These are phyloP conservation scores for Physella acuta DNA, from an alignment of 1,140 invertebrate genomes.

Conservation along the genomic window DNA sequence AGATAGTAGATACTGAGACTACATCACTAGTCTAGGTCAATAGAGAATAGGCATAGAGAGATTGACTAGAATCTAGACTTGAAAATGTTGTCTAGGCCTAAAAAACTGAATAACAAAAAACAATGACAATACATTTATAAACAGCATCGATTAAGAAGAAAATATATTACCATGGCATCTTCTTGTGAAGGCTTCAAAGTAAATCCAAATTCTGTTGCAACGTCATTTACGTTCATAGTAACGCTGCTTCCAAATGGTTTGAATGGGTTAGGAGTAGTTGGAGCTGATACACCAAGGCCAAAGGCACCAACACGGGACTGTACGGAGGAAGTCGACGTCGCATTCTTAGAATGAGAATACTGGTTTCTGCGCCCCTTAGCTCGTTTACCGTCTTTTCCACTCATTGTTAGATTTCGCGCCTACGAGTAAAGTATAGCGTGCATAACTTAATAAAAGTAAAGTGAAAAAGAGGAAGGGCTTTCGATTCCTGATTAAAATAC, in stretches of 20 bases:
- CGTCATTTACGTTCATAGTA: constrained; percentile 16
- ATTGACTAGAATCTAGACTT: too few relatives aligned
- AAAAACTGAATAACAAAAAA: too few relatives aligned
- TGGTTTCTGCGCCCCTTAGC: constrained; percentile 18
- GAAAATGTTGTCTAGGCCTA: too few relatives aligned
- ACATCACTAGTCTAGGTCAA: too few relatives aligned
- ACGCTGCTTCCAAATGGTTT: constrained; percentile 15
- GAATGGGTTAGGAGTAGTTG: not conserved
- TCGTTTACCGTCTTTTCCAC: constrained; percentile 23
- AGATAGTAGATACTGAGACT: too few relatives aligned
- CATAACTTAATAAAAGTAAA: too few relatives aligned
- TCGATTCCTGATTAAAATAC: constrained; percentile 6
- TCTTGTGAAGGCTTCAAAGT: not conserved
- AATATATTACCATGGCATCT: constrained; percentile 9
- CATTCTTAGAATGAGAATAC: constrained; percentile 19
- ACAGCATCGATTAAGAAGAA: too few relatives aligned
- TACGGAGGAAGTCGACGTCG: not conserved
- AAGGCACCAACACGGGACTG: not conserved
- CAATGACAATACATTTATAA: too few relatives aligned
- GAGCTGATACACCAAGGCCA: not conserved
- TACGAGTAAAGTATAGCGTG: not conserved
- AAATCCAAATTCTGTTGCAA: constrained; percentile 18
- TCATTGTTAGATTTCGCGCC: constrained; percentile 5
- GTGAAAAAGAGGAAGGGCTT: too few relatives aligned
- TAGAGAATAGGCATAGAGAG: too few relatives aligned